These are phyloP conservation scores for Colaptes auratus DNA, from an alignment of 2,113 vertebrate genomes.

Conservation along the genomic window DNA sequence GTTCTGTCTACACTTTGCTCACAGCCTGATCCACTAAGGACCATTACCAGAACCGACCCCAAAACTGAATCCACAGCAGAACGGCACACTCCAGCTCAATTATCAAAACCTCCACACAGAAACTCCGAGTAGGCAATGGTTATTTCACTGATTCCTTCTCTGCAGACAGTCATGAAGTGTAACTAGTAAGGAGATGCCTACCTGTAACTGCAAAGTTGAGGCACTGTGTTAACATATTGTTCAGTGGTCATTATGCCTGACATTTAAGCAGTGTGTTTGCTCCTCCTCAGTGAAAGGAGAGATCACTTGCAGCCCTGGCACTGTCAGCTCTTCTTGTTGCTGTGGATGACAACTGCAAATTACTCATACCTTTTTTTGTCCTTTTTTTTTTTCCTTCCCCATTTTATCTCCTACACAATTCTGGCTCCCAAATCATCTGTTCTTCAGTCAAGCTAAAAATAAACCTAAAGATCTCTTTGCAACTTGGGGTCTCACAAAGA, in stretches of 20 bases:
- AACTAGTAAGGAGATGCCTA: not conserved
- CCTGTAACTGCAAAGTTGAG: not conserved
- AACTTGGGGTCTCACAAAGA: not conserved
- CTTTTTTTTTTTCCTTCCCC: not conserved
- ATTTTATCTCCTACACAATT: not conserved
- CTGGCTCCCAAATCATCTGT: not conserved
- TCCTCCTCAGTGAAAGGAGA: not conserved
- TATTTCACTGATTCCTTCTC: not conserved
- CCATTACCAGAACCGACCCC: not conserved
- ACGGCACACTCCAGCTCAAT: not conserved
- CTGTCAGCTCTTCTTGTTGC: constrained; percentile 6
- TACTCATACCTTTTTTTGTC: not conserved
- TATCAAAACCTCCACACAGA: not conserved
- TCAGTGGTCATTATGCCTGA: not conserved
- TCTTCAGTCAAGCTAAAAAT: not conserved
- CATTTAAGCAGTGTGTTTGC: not conserved
- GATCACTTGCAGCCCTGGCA: constrained; percentile 1
- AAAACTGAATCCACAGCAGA: not conserved
- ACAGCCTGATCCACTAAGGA: not conserved
- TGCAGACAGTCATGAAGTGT: not conserved
- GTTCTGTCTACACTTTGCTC: not conserved
- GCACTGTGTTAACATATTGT: not conserved
- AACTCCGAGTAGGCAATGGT: not conserved
- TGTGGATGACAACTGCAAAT: not conserved
- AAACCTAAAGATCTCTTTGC: not conserved